Conservation (phyloP, 1,140 invertebrate species). For the Neodiprion pinetum region DNA sequence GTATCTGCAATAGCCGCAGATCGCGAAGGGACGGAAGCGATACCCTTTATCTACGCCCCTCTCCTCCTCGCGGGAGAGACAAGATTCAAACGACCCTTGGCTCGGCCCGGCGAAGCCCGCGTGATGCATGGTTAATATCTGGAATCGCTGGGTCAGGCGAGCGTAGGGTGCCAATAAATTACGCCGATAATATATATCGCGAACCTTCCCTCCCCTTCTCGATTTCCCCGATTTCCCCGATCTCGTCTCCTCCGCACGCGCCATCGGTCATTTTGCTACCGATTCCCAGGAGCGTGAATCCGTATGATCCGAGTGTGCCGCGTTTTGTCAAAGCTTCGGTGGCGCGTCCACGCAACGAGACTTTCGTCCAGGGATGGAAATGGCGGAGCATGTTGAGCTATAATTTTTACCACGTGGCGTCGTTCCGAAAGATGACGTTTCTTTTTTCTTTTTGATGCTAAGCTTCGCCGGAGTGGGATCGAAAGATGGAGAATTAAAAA, state of each 20-base stretch:
- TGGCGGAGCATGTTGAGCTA: too few relatives aligned
- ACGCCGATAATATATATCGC: neutral
- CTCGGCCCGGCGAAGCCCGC: neutral
- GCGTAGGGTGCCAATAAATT: neutral
- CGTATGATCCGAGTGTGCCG: neutral
- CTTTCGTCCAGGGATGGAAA: too few relatives aligned
- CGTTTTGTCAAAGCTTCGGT: neutral
- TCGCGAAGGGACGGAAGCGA: too few relatives aligned
- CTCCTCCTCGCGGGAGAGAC: too few relatives aligned
- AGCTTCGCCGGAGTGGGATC: too few relatives aligned
- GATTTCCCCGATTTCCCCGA: too few relatives aligned
- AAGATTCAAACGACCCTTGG: neutral
- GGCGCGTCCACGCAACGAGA: neutral
- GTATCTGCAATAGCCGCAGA: too few relatives aligned
- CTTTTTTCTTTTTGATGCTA: too few relatives aligned
- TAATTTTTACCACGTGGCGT: too few relatives aligned
- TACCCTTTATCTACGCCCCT: too few relatives aligned
- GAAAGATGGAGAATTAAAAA: too few relatives aligned
- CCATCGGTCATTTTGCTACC: neutral
- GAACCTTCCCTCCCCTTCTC: neutral
- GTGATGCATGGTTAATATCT: slow-evolving; percentile 1
- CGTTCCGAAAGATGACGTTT: too few relatives aligned
- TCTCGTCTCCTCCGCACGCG: neutral
- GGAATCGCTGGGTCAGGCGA: slow-evolving; percentile 2
- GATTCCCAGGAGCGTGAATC: neutral